Conservation (phyloP, 2,888 invertebrate species). For the Phrixothrix hirtus region DNA sequence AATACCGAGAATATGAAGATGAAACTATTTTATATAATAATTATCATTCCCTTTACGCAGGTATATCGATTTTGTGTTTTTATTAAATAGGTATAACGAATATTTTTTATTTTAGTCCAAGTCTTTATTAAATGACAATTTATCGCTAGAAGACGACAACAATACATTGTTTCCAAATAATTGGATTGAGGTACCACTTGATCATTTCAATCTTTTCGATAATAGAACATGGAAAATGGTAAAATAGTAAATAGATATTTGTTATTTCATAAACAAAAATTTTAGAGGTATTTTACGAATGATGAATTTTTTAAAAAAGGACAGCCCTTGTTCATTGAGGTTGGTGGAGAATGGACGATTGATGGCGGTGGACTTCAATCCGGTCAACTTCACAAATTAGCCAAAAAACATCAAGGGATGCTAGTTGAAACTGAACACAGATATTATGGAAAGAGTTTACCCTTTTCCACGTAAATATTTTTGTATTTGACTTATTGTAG, state of each 20-base stretch:
- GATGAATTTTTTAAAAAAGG: conserved; percentile 56
- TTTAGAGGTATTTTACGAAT: conserved; percentile 62
- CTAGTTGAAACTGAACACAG: conserved; percentile 80
- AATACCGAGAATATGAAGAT: neutral
- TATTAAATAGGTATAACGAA: too few species aligned
- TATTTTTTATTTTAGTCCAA: too few species aligned
- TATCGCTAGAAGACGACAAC: neutral
- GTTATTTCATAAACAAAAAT: neutral
- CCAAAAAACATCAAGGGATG: conserved; percentile 62
- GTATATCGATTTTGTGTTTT: too few species aligned
- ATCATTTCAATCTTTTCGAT: conserved; percentile 61
- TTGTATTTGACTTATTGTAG: too few species aligned
- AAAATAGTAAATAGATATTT: conserved; percentile 29
- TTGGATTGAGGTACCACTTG: conserved; percentile 41
- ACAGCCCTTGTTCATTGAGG: conserved; percentile 65
- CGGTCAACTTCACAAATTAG: conserved; percentile 68
- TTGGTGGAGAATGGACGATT: conserved; percentile 79
- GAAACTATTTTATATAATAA: too few species aligned
- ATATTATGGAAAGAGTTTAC: conserved; percentile 76
- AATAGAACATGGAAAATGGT: conserved; percentile 62
- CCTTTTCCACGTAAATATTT: conserved; percentile 53
- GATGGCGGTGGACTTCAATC: conserved; percentile 59
- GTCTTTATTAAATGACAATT: neutral
- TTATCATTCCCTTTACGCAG: too few species aligned
- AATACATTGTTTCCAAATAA: neutral